Evolutionary conservation across 2,113 vertebrate species (phyloP), one percentile per base, ranked within the genome.

Genomic region (Trachemys scripta): DNA sequence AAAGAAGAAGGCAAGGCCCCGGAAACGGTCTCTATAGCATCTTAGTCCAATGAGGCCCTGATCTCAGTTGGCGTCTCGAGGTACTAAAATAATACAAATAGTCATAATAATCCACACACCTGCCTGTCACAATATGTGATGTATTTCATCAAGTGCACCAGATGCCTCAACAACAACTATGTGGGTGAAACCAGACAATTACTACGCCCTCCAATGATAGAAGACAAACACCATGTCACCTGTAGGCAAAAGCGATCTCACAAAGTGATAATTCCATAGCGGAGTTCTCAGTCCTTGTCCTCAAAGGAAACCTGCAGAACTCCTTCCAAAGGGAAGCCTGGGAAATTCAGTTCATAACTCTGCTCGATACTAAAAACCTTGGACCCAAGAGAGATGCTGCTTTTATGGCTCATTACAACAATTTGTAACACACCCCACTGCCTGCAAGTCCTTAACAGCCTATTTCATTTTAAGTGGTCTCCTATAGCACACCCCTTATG

Each of bases 61-160:
- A 3, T 54, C 7, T 88, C 22, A 38, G 7, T 81, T 19, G 38
- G 1, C 69, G 3, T 25, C 3, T 72, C 49, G 19, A 1, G 0
- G 0, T 49, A 22, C 11, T 12, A 86, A 45, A 38, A 69, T 49
- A 91, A 54, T 11, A 5, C n/a, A 11, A 31, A 9, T 5, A 78
- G 24, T 53, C 86, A 78, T 35, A 75, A 92, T 10, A 53, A 92
- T 89, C 90, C n/a, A 5, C 65, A 38, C n/a, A 20, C 19, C 65
- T 22, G 35, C 16, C 31, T n/a, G 6, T 72, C 65, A 72, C 16
- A n/a, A 29, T 35, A 35, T 69, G 31, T n/a, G 5, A 16, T 35
- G 59, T 35, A 31, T n/a, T 35, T 35, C 31, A 65, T 35, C 62
- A 16, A 35, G 62, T 17, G 8, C 65, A 72, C 5, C 35, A 22